A percentile compares a stretch with the other conserved stretches of the same genome.
Conservation (phyloP, 2,113 vertebrate genomes). For the Rostratula benghalensis region DNA sequence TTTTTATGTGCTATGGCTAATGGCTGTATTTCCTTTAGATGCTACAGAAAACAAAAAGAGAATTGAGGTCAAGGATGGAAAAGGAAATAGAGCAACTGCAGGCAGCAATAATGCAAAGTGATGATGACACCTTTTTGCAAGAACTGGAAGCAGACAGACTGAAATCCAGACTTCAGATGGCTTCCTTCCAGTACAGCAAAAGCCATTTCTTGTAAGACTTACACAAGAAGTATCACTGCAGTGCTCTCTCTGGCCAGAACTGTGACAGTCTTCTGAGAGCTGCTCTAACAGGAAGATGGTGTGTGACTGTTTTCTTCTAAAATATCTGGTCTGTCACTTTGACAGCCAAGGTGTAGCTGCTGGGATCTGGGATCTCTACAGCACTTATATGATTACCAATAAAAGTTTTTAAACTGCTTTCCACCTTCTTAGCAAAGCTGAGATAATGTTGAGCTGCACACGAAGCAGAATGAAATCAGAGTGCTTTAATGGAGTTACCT, state of each 20-base stretch:
- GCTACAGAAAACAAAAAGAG: slow-evolving; percentile 86
- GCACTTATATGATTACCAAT: slow-evolving; percentile 1
- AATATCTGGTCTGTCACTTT: not conserved
- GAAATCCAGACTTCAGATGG: slow-evolving; percentile 82
- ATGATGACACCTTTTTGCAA: slow-evolving; percentile 86
- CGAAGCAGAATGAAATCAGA: not conserved
- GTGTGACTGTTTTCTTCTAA: not conserved
- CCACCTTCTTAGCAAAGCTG: not conserved
- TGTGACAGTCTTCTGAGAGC: not conserved
- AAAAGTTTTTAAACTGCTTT: slow-evolving; percentile 18
- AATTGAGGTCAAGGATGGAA: slow-evolving; percentile 90
- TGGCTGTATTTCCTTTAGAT: slow-evolving; percentile 74
- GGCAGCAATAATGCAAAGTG: slow-evolving; percentile 82
- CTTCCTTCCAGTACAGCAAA: slow-evolving; percentile 88
- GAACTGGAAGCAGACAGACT: slow-evolving; percentile 88
- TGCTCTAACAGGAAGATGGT: not conserved
- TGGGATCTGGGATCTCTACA: not conserved
- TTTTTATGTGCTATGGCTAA: not conserved
- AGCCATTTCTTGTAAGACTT: slow-evolving; percentile 65
- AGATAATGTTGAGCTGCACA: not conserved
- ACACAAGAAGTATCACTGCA: fast-evolving
- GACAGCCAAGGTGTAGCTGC: not conserved
- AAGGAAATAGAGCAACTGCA: slow-evolving; percentile 90
- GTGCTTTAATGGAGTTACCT: not conserved
- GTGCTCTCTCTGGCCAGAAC: not conserved